Conservation (phyloP, 2,888 invertebrate genomes). For the Boloria euphrosyne region DNA sequence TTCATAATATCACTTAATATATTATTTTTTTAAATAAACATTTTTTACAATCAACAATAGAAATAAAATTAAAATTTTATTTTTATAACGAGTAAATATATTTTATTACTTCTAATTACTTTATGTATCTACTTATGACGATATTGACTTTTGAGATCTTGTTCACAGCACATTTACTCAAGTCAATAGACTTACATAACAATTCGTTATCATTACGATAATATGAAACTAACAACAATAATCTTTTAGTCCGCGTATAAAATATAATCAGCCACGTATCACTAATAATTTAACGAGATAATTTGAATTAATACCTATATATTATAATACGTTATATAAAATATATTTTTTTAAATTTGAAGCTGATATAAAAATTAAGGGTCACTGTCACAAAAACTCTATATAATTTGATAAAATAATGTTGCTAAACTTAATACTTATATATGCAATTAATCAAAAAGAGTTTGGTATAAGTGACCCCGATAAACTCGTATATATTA, state of each 20-base stretch:
- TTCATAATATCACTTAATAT: slow-evolving; percentile 3
- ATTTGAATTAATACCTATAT: slow-evolving; percentile 26
- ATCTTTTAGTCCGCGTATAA: slow-evolving; percentile 6
- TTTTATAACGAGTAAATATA: slow-evolving; percentile 20
- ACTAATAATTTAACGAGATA: slow-evolving; percentile 20
- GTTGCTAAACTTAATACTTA: too few relatives aligned
- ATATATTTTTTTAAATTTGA: background rate
- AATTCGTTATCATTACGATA: slow-evolving; percentile 9
- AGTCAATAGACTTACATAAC: slow-evolving; percentile 29
- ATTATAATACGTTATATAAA: slow-evolving; percentile 18
- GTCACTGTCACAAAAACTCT: too few relatives aligned
- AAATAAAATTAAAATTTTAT: slow-evolving; percentile 2
- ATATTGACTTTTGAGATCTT: slow-evolving; percentile 62
- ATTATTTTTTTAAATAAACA: background rate
- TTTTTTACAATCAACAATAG: background rate
- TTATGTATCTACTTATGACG: slow-evolving; percentile 16
- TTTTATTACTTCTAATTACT: slow-evolving; percentile 12
- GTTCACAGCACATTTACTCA: slow-evolving; percentile 65
- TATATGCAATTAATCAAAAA: too few relatives aligned
- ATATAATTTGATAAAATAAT: too few relatives aligned
- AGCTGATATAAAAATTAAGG: too few relatives aligned
- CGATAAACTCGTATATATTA: too few relatives aligned
- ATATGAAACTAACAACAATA: background rate
- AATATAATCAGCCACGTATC: slow-evolving; percentile 20
- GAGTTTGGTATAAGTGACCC: too few relatives aligned